Percentiles rank a stretch among this genome's conserved stretches.
These are phyloP conservation scores for Aricia artaxerxes DNA, from an alignment of 2,888 invertebrate genomes.

Conservation along the genomic window DNA sequence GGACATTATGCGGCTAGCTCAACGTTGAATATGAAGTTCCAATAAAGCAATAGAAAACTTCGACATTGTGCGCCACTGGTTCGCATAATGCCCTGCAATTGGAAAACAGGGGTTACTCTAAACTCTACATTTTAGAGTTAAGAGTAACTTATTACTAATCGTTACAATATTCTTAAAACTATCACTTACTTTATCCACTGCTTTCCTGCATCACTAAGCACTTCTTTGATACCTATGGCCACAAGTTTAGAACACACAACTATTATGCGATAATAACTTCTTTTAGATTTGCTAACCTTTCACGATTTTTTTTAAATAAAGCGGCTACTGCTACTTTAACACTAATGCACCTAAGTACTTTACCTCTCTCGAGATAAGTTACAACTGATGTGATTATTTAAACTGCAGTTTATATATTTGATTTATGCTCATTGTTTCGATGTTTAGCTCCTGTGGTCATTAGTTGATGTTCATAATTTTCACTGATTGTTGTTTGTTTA, in stretches of 20 bases:
- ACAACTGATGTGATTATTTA: background rate
- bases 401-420: constrained; percentile 1
- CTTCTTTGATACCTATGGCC: background rate
- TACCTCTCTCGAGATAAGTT: background rate
- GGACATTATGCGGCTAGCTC: too few relatives aligned
- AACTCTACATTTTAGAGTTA: too few relatives aligned
- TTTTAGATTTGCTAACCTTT: background rate
- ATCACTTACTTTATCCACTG: background rate
- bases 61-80: too few relatives aligned
- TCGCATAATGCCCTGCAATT: too few relatives aligned
- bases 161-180: background rate
- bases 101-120: too few relatives aligned
- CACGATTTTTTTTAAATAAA: background rate
- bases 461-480: constrained; percentile 17
- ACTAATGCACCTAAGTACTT: background rate
- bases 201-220: background rate
- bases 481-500: constrained; percentile 15
- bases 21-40: too few relatives aligned
- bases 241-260: background rate
- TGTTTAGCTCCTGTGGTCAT: background rate
- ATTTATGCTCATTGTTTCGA: background rate
- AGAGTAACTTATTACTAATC: too few relatives aligned
- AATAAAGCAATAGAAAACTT: too few relatives aligned
- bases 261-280: background rate
- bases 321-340: too few relatives aligned